These are phyloP conservation scores for Drosophila lini DNA, from an alignment of 1,140 invertebrate genomes.

Conservation along the genomic window DNA sequence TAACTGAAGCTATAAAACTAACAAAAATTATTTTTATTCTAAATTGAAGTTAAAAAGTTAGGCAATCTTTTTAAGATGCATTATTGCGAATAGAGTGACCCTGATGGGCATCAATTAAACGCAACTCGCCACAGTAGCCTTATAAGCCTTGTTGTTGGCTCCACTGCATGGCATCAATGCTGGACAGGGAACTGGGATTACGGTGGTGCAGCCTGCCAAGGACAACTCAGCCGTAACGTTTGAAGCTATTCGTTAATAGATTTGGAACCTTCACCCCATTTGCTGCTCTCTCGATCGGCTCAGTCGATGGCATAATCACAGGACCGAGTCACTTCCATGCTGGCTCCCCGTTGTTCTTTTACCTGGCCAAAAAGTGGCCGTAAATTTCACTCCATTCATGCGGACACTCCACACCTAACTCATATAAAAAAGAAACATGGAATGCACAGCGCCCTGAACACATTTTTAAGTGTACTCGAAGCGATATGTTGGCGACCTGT, in stretches of 20 bases:
- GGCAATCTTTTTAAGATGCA: no score
- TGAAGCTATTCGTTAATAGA: constrained; percentile 58
- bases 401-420: constrained; percentile 16
- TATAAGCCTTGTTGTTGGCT: constrained; percentile 25
- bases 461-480: constrained; percentile 69
- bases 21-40: not conserved
- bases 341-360: constrained; percentile 57
- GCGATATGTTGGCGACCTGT: constrained; percentile 71
- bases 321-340: constrained; percentile 16
- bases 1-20: not conserved
- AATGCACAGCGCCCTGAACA: constrained; percentile 29
- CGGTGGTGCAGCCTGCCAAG: constrained; percentile 24
- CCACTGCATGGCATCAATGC: constrained; percentile 31
- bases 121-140: constrained; percentile 16
- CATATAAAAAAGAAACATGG: constrained; percentile 13
- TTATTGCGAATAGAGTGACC: constrained; percentile 1
- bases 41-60: not conserved
- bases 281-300: constrained; percentile 16
- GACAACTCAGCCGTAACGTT: constrained; percentile 19
- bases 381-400: constrained; percentile 77
- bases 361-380: constrained; percentile 57
- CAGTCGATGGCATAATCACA: constrained; percentile 63
- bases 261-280: constrained; percentile 40
- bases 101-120: constrained; percentile 21
- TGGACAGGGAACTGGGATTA: not conserved